phyloP scores from a whole-genome alignment of 2,797 vertebrate species.

The Danio tinwini region DNA sequence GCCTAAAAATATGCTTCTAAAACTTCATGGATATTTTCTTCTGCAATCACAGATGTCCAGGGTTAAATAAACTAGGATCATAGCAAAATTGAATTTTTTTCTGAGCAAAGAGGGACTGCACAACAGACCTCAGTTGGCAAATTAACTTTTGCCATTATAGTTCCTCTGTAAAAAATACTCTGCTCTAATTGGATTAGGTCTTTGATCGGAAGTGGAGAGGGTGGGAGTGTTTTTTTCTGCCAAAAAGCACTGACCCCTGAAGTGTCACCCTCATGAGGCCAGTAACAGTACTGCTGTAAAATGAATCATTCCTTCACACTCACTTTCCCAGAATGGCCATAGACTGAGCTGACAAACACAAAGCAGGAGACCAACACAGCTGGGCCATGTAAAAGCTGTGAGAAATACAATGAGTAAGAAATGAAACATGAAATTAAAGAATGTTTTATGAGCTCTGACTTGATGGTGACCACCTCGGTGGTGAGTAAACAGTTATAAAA shows the following conservation, averaged over 20 bases:
- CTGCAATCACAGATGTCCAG: slow-evolving; percentile 1
- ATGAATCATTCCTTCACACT: slow-evolving; percentile 72
- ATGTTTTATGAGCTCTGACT: slow-evolving; percentile 29
- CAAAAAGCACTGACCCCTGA: slow-evolving; percentile 60
- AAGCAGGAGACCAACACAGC: slow-evolving; percentile 67
- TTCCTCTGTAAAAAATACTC: slow-evolving; percentile 67
- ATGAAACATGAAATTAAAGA: slow-evolving; percentile 31
- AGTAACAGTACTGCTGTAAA: slow-evolving; percentile 76
- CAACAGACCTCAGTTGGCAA: slow-evolving; percentile 68
- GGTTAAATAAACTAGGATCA: slow-evolving; percentile 29
- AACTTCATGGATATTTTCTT: background rate
- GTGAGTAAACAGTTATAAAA: background rate
- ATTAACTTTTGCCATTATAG: slow-evolving; percentile 72
- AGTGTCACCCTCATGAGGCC: slow-evolving; percentile 73
- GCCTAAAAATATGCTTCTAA: background rate
- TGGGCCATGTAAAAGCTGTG: slow-evolving; percentile 47
- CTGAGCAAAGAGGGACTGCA: slow-evolving; percentile 61
- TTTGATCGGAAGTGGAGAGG: slow-evolving; percentile 75
- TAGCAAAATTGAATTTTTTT: slow-evolving; percentile 53
- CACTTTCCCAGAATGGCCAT: slow-evolving; percentile 68
- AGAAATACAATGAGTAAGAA: slow-evolving; percentile 17
- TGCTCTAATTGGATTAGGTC: slow-evolving; percentile 77
- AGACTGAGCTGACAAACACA: slow-evolving; percentile 70
- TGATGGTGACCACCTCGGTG: slow-evolving; percentile 16
- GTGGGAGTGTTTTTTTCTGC: slow-evolving; percentile 68